Percentiles rank a stretch among this genome's conserved stretches.
These are phyloP conservation scores for Acronicta aceris DNA, from an alignment of 2,888 invertebrate genomes.

Conservation along the genomic window DNA sequence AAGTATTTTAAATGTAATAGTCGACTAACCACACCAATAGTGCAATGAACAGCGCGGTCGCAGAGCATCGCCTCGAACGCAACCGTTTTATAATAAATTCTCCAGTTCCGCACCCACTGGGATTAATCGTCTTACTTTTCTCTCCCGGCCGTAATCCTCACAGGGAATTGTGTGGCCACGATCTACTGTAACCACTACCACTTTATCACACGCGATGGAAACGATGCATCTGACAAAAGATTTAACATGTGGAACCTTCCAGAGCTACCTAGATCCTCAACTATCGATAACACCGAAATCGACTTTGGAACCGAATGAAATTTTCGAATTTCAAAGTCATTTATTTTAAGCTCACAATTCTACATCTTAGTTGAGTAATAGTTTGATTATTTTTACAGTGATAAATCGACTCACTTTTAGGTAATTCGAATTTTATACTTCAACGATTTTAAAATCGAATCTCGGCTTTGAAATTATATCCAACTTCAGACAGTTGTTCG, in stretches of 20 bases:
- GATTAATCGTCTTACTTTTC: constrained; percentile 89
- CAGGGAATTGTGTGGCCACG: constrained; percentile 84
- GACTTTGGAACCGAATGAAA: constrained; percentile 50
- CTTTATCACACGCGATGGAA: constrained; percentile 57
- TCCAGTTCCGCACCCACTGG: constrained; percentile 79
- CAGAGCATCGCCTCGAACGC: constrained; percentile 69
- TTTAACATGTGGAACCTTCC: constrained; percentile 51
- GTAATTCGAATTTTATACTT: constrained; percentile 53
- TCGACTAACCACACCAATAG: constrained; percentile 67
- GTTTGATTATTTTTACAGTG: constrained; percentile 58
- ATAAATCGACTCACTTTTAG: constrained; percentile 53
- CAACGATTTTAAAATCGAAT: constrained; percentile 56
- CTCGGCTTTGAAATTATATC: constrained; percentile 50
- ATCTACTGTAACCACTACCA: constrained; percentile 75
- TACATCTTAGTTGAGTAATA: constrained; percentile 55
- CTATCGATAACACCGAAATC: constrained; percentile 50
- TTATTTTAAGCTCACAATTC: constrained; percentile 52
- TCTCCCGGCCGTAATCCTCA: constrained; percentile 83
- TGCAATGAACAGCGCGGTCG: constrained; percentile 64
- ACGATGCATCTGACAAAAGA: constrained; percentile 59
- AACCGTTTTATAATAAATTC: constrained; percentile 87
- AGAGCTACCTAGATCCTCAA: constrained; percentile 44
- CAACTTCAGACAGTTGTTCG: constrained; percentile 48
- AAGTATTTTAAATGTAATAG: constrained; percentile 56
- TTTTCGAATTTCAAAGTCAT: constrained; percentile 49